phyloP scores from a whole-genome alignment of 2,888 invertebrate genomes.

The Hybos culiciformis region DNA sequence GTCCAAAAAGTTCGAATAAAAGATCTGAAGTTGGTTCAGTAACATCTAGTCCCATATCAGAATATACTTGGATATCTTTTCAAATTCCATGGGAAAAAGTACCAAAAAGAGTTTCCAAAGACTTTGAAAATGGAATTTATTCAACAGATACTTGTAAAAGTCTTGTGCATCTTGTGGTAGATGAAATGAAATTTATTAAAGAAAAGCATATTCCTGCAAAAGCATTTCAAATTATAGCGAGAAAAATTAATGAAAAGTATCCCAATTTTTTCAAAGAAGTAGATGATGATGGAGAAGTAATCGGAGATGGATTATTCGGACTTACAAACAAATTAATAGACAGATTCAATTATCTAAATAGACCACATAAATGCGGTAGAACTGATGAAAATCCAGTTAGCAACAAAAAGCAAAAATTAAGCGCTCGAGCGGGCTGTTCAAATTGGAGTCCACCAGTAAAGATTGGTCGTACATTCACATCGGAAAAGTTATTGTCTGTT shows the following conservation, averaged over 20 bases:
- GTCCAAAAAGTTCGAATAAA: too few species aligned
- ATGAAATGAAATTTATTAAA: background rate
- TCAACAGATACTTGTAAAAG: background rate
- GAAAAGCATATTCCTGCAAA: background rate
- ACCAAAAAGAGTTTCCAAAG: background rate
- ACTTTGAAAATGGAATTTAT: background rate
- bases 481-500: too few species aligned
- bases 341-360: background rate
- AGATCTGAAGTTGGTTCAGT: too few species aligned
- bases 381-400: background rate
- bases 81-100: background rate
- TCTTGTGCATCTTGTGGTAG: background rate
- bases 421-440: background rate
- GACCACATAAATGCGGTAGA: background rate
- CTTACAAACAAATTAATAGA: background rate
- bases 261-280: background rate
- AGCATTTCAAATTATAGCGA: background rate
- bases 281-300: background rate
- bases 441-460: background rate
- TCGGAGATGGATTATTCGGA: background rate
- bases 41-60: background rate
- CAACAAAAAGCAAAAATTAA: background rate
- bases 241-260: background rate
- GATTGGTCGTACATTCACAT: background rate
- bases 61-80: background rate